Percentiles rank a stretch among this genome's conserved stretches.
Conservation (phyloP, 2,113 vertebrate genomes). For the Xyliphius kryptos region DNA sequence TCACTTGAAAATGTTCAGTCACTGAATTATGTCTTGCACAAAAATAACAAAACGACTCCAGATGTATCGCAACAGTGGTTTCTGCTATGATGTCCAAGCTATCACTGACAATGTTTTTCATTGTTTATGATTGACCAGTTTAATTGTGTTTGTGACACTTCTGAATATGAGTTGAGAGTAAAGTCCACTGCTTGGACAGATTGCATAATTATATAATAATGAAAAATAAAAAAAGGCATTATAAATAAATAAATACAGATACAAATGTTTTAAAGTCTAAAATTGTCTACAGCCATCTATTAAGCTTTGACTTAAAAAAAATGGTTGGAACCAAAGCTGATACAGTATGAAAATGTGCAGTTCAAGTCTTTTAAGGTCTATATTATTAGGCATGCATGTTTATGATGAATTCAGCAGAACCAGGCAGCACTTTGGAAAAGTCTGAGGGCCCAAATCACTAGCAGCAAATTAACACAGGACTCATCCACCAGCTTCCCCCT, state of each 20-base stretch:
- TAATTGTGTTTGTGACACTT: conserved; percentile 35
- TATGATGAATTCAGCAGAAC: conserved; percentile 79
- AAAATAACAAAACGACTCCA: neutral
- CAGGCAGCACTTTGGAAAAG: conserved; percentile 72
- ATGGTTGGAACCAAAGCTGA: conserved; percentile 4
- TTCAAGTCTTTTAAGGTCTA: conserved; percentile 30
- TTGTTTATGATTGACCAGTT: conserved; percentile 19
- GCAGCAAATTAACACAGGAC: conserved; percentile 70
- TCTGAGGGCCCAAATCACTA: conserved; percentile 77
- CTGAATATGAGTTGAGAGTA: conserved; percentile 25
- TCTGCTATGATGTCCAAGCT: conserved; percentile 3
- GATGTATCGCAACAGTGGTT: neutral
- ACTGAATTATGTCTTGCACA: conserved; percentile 18
- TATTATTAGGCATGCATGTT: conserved; percentile 83
- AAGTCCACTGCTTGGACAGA: conserved; percentile 36
- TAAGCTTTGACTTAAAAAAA: conserved; percentile 49
- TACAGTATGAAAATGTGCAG: conserved; percentile 17
- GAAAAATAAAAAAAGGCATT: conserved; percentile 9
- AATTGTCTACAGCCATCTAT: conserved; percentile 29
- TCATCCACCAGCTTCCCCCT: conserved; percentile 79
- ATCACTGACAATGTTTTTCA: conserved; percentile 11
- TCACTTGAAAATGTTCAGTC: conserved; percentile 22
- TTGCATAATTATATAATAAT: conserved; percentile 42
- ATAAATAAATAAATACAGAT: conserved; percentile 36
- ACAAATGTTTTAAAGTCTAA: conserved; percentile 22